These are phyloP conservation scores for Himalopsyche japonica DNA, from an alignment of 2,888 invertebrate species.

Conservation along the genomic window DNA sequence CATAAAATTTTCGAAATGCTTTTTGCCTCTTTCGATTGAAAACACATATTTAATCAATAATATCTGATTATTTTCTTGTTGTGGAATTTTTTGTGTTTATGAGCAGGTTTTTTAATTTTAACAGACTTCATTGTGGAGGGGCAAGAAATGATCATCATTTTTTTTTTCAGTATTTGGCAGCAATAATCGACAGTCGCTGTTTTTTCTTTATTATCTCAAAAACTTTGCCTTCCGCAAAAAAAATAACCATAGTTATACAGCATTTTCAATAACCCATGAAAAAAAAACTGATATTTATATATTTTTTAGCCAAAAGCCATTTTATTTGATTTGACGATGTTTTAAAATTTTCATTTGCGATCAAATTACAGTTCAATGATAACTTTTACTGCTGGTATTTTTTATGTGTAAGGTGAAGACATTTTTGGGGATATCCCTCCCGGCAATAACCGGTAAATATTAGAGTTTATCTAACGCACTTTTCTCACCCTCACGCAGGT, in stretches of 20 bases:
- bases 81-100: background rate
- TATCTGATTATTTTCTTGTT: background rate
- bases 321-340: no score
- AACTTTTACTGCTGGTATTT: background rate
- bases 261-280: background rate
- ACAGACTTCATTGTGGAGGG: background rate
- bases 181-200: background rate
- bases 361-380: no score
- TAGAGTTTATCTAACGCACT: background rate
- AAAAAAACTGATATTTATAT: background rate
- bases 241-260: background rate
- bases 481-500: constrained; percentile 23
- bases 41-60: background rate
- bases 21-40: background rate
- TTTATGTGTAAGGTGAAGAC: background rate
- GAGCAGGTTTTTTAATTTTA: background rate
- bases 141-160: background rate
- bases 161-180: background rate
- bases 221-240: background rate
- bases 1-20: background rate
- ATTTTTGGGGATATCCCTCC: background rate
- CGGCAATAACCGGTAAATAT: background rate
- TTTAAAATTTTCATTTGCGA: no score
- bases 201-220: background rate
- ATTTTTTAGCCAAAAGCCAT: background rate